Conservation (phyloP, 2,113 vertebrate genomes). For the Papio anubis region DNA sequence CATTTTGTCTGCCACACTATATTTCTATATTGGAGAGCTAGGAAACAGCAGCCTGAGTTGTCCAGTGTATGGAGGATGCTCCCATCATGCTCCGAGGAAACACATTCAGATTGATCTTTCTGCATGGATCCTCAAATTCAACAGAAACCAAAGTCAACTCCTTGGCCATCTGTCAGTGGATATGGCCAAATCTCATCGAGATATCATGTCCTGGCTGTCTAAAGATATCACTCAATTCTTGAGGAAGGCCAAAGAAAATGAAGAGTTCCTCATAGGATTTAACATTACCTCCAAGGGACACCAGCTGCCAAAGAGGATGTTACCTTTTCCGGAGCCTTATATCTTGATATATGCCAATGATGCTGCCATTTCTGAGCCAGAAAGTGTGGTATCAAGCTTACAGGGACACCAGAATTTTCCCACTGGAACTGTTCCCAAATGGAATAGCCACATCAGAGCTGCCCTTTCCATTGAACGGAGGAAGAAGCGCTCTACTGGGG, state of each 20-base stretch:
- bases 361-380: constrained; percentile 93
- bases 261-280: constrained; percentile 89
- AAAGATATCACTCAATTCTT: constrained; percentile 92
- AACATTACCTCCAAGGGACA: constrained; percentile 83
- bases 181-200: constrained; percentile 81
- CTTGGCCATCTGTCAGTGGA: constrained; percentile 89
- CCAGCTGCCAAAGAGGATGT: constrained; percentile 80
- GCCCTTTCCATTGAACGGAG: constrained; percentile 53
- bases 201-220: constrained; percentile 91
- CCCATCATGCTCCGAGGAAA: constrained; percentile 73
- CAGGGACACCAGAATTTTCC: constrained; percentile 83
- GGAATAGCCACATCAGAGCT: constrained; percentile 74
- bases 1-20: constrained; percentile 92
- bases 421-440: constrained; percentile 62
- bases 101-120: constrained; percentile 87
- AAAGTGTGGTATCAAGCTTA: constrained; percentile 91
- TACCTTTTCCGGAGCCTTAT: constrained; percentile 89
- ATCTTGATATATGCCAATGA: constrained; percentile 97
- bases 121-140: constrained; percentile 88
- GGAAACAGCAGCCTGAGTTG: constrained; percentile 82
- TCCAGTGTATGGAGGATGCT: constrained; percentile 74
- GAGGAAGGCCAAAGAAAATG: constrained; percentile 87
- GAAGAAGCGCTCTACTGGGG: constrained; percentile 85
- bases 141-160: constrained; percentile 83
- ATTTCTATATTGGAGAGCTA: constrained; percentile 91